These are phyloP conservation scores for Catalaphyllia jardinei DNA, from an alignment of 64 coral and sea anemone species.

Conservation along the genomic window DNA sequence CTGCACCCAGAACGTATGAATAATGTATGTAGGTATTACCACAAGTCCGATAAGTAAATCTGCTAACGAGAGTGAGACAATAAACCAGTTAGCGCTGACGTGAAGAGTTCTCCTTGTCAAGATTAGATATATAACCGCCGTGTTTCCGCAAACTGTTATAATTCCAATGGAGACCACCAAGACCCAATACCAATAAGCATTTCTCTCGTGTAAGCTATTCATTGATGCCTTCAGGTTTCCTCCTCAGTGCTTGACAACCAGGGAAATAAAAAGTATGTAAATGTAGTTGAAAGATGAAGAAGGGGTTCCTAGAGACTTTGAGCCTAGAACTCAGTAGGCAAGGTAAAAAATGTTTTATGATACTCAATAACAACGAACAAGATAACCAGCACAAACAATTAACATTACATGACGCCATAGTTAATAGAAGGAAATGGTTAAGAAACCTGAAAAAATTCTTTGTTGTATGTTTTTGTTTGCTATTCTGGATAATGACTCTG, in stretches of 20 bases:
- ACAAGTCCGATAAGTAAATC: constrained; percentile 43
- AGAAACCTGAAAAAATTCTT: too few species aligned
- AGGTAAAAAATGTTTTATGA: too few species aligned
- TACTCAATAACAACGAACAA: too few species aligned
- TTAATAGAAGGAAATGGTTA: too few species aligned
- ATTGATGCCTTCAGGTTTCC: background rate
- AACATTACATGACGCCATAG: too few species aligned
- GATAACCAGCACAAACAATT: too few species aligned
- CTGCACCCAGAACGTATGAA: constrained; percentile 24
- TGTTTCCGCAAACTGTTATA: constrained; percentile 54
- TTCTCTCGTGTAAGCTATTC: background rate
- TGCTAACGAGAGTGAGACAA: constrained; percentile 53
- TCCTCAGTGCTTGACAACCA: background rate
- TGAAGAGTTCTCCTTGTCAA: constrained; percentile 34
- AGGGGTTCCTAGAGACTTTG: too few species aligned
- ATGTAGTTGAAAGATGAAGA: too few species aligned
- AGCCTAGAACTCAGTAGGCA: too few species aligned
- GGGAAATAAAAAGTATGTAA: background rate
- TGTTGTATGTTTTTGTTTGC: too few species aligned
- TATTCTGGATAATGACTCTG: too few species aligned
- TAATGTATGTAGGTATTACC: constrained; percentile 50
- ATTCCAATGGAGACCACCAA: constrained; percentile 5
- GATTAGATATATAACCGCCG: constrained; percentile 46
- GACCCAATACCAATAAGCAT: constrained; percentile 38
- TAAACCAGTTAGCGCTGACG: constrained; percentile 62